Base-by-base conservation (phyloP, 2,797 vertebrate genomes). In the Rhadinocentrus ornatus region DNA sequence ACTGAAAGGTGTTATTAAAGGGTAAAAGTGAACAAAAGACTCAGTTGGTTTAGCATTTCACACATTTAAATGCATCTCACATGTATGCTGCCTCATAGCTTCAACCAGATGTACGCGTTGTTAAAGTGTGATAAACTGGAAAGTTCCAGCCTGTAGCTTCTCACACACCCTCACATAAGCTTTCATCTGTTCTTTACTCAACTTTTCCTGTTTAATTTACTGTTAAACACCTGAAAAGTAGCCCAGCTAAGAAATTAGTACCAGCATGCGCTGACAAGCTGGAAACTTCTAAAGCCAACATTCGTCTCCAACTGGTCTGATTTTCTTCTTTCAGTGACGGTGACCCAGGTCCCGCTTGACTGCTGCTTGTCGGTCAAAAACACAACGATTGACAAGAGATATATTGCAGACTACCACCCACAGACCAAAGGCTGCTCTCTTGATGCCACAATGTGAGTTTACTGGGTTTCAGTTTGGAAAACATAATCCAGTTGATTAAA, bases 381-480 rank as follows among this genome's bases (percentile, higher is more conserved):
- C 48, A 32, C 0, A 26, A 0, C 0, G 0, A 18, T 92, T 0
- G 0, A 0, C 0, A 64, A 3, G 27, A 0, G 0, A 0, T 0
- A 0, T 0, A 1, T 89, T 0, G 80, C 0, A 6, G 53, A 82
- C 63, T 86, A 88, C 64, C 6, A 0, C 0, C 35, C 0, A 0
- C 92, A 93, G 83, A 0, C 29, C 22, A 3, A 0, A 0, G 90
- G 89, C 75, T 92, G 91, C 71, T 0, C 4, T 0, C n/a, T 89
- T 0, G 4, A 69, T 0, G 91, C 91, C 48, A 65, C 46, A 0
- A 52, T 92, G 89, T 92, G 62, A 86, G 90, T 84, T 57, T 0
- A 8, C 29, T 29, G 29, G 29, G 29, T 29, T 3, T 29, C 29
- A 29, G 29, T 50, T 35, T 26, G 8, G 16, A 48, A 1, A 26